phyloP scores from a whole-genome alignment of 2,797 vertebrate genomes.

The Hipposideros larvatus region DNA sequence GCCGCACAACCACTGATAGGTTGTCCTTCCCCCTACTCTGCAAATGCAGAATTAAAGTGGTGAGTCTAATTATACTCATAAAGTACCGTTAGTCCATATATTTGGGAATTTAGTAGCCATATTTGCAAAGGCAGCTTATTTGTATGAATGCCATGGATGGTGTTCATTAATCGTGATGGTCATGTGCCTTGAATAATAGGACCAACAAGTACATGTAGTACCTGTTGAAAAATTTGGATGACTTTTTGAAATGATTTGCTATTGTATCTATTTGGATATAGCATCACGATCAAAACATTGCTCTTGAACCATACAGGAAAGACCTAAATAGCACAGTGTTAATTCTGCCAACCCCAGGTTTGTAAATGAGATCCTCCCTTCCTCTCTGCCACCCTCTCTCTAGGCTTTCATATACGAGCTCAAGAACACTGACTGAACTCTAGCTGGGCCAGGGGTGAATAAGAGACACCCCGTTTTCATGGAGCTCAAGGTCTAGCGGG shows the following conservation, averaged over 20 bases:
- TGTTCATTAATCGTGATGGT: background rate
- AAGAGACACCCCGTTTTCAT: background rate
- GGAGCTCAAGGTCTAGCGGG: background rate
- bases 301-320: background rate
- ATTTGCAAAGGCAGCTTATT: background rate
- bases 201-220: background rate
- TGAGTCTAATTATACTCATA: background rate
- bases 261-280: background rate
- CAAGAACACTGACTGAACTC: background rate
- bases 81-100: background rate
- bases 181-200: background rate
- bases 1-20: background rate
- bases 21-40: background rate
- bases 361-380: background rate
- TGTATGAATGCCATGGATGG: background rate
- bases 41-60: background rate
- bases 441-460: background rate
- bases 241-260: background rate
- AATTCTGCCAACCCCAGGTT: background rate
- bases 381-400: background rate
- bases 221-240: background rate
- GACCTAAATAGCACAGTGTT: background rate
- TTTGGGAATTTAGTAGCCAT: background rate
- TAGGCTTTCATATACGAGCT: background rate
- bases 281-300: background rate